phyloP scores from a whole-genome alignment of 2,888 invertebrate species.

The Eristalis tenax region DNA sequence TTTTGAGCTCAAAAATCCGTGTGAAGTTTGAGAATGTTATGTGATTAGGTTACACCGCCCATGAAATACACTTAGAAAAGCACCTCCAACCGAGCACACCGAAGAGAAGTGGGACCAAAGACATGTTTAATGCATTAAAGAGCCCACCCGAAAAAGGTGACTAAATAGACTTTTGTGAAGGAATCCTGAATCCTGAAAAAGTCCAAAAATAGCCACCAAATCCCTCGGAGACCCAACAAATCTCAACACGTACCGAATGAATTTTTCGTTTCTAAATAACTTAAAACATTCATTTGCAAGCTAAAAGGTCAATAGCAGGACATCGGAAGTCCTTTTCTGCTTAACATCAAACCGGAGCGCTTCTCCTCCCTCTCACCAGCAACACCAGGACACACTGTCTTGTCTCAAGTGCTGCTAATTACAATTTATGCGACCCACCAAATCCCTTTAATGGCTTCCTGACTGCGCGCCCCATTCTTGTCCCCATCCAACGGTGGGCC shows the following conservation, averaged over 20 bases:
- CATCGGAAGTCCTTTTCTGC: not conserved
- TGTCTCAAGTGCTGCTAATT: slow-evolving; percentile 65
- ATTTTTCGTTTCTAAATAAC: slow-evolving; percentile 6
- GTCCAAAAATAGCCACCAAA: not conserved
- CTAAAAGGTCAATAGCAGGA: slow-evolving; percentile 4
- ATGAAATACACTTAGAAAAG: not conserved
- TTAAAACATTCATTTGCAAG: not conserved
- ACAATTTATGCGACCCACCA: slow-evolving; percentile 69
- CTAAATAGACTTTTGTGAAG: not conserved
- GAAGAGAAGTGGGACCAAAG: not conserved
- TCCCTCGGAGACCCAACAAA: not conserved
- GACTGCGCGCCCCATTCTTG: slow-evolving; percentile 18
- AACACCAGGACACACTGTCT: slow-evolving; percentile 5
- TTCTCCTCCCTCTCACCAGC: too few relatives aligned
- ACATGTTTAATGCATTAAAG: not conserved
- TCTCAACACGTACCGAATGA: slow-evolving; percentile 1
- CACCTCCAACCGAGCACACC: not conserved
- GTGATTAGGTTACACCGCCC: not conserved
- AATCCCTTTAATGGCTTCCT: slow-evolving; percentile 71
- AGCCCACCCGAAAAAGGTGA: not conserved
- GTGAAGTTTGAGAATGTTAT: not conserved
- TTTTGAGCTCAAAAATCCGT: not conserved
- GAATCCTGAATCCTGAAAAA: not conserved
- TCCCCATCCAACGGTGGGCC: not conserved
- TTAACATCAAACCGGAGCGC: not conserved